Conservation (phyloP, 92 coral and sea anemone genomes). For the Palythoa heliodiscus region DNA sequence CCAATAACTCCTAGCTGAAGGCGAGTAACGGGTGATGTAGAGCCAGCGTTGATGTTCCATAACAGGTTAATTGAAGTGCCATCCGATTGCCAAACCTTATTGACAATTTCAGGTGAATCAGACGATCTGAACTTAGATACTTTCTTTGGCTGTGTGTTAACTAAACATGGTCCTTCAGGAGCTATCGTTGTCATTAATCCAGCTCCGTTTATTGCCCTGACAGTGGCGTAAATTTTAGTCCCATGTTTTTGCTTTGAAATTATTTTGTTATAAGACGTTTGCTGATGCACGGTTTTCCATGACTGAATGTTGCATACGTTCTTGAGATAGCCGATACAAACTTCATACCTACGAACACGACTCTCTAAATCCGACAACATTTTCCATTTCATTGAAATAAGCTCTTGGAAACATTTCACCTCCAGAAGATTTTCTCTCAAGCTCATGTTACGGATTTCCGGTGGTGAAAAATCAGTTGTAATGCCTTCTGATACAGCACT, state of each 20-base stretch:
- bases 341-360: conserved; percentile 66
- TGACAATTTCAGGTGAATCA: background rate
- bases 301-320: conserved; percentile 71
- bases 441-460: conserved; percentile 51
- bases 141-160: conserved; percentile 56
- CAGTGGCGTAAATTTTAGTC: conserved; percentile 63
- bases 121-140: conserved; percentile 17
- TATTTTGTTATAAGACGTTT: conserved; percentile 49
- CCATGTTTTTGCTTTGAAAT: conserved; percentile 56
- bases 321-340: conserved; percentile 78
- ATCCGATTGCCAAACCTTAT: conserved; percentile 26
- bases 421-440: conserved; percentile 51
- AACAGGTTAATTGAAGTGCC: conserved; percentile 15
- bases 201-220: conserved; percentile 76
- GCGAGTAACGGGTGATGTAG: background rate
- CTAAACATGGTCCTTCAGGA: conserved; percentile 65
- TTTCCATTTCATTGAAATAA: conserved; percentile 72
- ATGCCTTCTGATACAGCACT: conserved; percentile 53
- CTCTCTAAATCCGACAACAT: conserved; percentile 79
- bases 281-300: conserved; percentile 49
- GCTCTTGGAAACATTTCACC: conserved; percentile 67
- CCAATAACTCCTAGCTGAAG: conserved; percentile 33
- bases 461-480: conserved; percentile 78
- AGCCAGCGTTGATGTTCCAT: background rate
- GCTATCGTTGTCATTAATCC: conserved; percentile 59